Percentiles rank a stretch among this genome's conserved stretches.
Evolutionary conservation across 2,797 vertebrate species (phyloP).

Genomic region (Neosilurus hyrtlii): DNA sequence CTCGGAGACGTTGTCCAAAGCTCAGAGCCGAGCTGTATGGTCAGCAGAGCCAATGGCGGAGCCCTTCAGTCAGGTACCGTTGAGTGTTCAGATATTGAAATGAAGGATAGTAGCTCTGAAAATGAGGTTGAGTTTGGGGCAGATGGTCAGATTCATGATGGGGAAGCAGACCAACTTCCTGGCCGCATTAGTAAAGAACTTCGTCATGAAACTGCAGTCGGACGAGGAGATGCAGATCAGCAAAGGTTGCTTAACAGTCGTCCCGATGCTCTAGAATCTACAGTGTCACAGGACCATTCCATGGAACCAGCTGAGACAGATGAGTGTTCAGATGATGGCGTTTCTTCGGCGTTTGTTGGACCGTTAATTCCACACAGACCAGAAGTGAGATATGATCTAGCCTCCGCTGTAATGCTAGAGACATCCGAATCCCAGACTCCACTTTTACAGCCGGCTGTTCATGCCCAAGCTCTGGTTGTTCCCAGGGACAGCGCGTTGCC

Average conservation of each 20-base stretch:
- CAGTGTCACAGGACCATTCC: slow-evolving; percentile 61
- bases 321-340: slow-evolving; percentile 63
- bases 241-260: slow-evolving; percentile 78
- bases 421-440: slow-evolving; percentile 60
- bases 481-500: slow-evolving; percentile 72
- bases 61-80: slow-evolving; percentile 59
- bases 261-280: slow-evolving; percentile 67
- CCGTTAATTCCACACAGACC: slow-evolving; percentile 57
- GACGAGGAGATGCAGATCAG: slow-evolving; percentile 32
- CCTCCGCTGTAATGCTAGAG: slow-evolving; percentile 67
- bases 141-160: slow-evolving; percentile 65
- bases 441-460: slow-evolving; percentile 51
- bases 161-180: slow-evolving; percentile 11
- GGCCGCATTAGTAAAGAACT: background rate
- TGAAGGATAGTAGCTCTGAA: slow-evolving; percentile 59
- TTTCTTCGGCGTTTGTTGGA: slow-evolving; percentile 59
- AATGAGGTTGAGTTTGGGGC: slow-evolving; percentile 69
- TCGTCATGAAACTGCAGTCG: slow-evolving; percentile 60
- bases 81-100: slow-evolving; percentile 60
- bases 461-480: slow-evolving; percentile 59
- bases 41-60: slow-evolving; percentile 64
- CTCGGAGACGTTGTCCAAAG: slow-evolving; percentile 81
- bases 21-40: slow-evolving; percentile 67
- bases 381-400: slow-evolving; percentile 63
- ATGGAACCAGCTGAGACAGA: slow-evolving; percentile 63